Evolutionary conservation across 1,140 invertebrate genomes (phyloP).

Genomic region (Antheraea pernyi): DNA sequence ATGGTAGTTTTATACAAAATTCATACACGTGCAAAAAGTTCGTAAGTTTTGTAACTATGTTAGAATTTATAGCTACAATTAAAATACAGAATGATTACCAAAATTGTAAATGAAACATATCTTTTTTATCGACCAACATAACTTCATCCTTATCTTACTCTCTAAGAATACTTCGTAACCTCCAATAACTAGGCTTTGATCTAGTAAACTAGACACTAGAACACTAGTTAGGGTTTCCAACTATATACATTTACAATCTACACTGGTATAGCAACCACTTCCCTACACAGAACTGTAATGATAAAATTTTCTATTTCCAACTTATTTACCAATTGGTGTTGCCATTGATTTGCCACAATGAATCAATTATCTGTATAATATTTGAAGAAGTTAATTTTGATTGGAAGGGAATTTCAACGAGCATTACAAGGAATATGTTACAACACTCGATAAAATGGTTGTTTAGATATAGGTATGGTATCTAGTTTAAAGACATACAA

Average conservation of each 20-base stretch:
- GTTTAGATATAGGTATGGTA: too few relatives aligned
- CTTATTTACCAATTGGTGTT: background rate
- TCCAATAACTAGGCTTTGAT: constrained; percentile 29
- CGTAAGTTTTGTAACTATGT: background rate
- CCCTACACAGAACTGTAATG: background rate
- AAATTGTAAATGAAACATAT: background rate
- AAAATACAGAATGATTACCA: background rate
- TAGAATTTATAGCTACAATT: background rate
- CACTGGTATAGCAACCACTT: constrained; percentile 7
- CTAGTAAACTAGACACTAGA: constrained; percentile 32
- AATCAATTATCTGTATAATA: too few relatives aligned
- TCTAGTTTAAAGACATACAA: background rate
- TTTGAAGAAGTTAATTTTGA: too few relatives aligned
- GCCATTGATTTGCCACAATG: too few relatives aligned
- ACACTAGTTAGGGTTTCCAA: constrained; percentile 27
- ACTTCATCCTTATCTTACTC: background rate
- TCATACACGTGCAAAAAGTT: background rate
- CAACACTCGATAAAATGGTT: too few relatives aligned
- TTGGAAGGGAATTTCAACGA: too few relatives aligned
- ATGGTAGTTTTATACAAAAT: background rate
- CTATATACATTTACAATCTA: constrained; percentile 43
- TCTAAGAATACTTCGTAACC: constrained; percentile 14
- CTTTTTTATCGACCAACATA: background rate
- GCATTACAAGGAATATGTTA: too few relatives aligned
- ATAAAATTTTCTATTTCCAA: background rate